These are phyloP conservation scores for Rhinopithecus roxellana DNA, from an alignment of 2,113 vertebrate genomes.

Conservation along the genomic window DNA sequence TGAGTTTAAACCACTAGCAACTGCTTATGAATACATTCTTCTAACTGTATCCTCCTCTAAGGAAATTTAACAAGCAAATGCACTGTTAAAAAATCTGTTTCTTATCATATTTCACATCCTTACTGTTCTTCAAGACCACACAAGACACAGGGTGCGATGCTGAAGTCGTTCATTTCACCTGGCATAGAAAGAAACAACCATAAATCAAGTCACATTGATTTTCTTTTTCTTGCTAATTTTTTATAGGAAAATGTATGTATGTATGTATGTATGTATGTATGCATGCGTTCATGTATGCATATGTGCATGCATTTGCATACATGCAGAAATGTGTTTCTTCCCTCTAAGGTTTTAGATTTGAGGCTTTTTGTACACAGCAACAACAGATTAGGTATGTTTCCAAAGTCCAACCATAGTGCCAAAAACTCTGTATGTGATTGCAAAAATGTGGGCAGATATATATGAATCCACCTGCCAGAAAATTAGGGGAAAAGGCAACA, in stretches of 20 bases:
- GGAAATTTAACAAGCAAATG: neutral
- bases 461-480: neutral
- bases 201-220: neutral
- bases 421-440: neutral
- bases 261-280: neutral
- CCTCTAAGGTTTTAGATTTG: neutral
- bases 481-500: neutral
- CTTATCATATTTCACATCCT: neutral
- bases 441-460: neutral
- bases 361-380: neutral
- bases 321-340: neutral
- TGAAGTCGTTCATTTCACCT: neutral
- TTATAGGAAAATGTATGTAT: neutral
- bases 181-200: neutral
- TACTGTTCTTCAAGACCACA: neutral
- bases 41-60: neutral
- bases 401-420: neutral
- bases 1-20: neutral
- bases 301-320: neutral
- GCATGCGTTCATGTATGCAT: neutral
- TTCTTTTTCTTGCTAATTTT: neutral
- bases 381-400: neutral
- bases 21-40: neutral
- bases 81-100: neutral
- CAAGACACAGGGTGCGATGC: fast-evolving